These are phyloP conservation scores for Leptinotarsa haldemani DNA, from an alignment of 2,888 invertebrate species.

Conservation along the genomic window DNA sequence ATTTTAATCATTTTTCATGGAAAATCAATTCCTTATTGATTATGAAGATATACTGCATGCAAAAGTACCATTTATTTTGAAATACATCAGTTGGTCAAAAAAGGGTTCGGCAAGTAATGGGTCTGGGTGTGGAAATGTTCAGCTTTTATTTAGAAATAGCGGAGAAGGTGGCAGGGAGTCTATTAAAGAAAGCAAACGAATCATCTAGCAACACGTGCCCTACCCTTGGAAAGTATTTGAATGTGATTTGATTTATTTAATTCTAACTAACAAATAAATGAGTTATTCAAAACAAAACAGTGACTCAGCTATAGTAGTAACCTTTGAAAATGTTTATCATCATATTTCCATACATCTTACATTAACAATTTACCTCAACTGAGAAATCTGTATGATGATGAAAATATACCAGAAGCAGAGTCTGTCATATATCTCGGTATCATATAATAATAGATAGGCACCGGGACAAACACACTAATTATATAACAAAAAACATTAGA, in stretches of 20 bases:
- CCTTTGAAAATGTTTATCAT: too few species aligned
- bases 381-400: too few species aligned
- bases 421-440: too few species aligned
- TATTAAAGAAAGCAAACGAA: neutral
- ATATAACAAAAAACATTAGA: too few species aligned
- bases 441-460: too few species aligned
- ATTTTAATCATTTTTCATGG: neutral
- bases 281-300: too few species aligned
- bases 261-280: neutral
- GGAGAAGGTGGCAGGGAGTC: neutral
- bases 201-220: neutral
- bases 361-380: too few species aligned
- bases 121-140: constrained; percentile 8
- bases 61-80: constrained; percentile 21
- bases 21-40: constrained; percentile 2
- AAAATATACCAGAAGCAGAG: too few species aligned
- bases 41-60: constrained; percentile 9
- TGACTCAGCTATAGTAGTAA: too few species aligned
- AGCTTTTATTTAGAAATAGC: neutral
- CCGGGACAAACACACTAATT: too few species aligned
- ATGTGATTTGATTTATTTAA: neutral
- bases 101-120: constrained; percentile 16
- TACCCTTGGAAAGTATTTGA: neutral
- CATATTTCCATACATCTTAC: too few species aligned
- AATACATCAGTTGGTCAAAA: constrained; percentile 16